phyloP scores from a whole-genome alignment of 2,797 vertebrate species.

The Amniataba percoides region DNA sequence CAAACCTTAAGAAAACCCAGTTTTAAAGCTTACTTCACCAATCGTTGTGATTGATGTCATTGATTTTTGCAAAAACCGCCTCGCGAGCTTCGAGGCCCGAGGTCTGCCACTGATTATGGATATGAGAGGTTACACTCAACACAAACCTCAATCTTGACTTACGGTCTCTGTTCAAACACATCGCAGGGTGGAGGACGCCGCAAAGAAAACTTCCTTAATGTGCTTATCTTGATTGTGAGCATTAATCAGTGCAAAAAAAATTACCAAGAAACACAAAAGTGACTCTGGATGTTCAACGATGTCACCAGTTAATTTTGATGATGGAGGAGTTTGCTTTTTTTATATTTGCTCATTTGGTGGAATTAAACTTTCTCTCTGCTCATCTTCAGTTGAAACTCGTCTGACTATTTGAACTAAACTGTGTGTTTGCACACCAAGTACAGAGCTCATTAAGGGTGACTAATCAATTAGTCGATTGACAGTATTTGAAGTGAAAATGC shows the following conservation, averaged over 20 bases:
- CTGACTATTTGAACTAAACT: not conserved
- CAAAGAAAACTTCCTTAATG: slow-evolving; percentile 36
- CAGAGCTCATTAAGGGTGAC: not conserved
- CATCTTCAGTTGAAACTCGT: not conserved
- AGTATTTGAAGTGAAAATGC: not conserved
- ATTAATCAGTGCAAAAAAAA: slow-evolving; percentile 36
- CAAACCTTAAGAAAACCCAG: slow-evolving; percentile 48
- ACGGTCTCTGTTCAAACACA: slow-evolving; percentile 22
- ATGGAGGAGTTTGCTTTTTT: slow-evolving; percentile 11
- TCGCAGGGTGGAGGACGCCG: slow-evolving; percentile 31
- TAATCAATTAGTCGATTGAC: not conserved
- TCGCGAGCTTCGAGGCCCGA: slow-evolving; percentile 27
- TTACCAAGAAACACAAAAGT: slow-evolving; percentile 8
- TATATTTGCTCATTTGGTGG: not conserved
- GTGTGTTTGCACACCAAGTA: not conserved
- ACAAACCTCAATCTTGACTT: slow-evolving; percentile 40
- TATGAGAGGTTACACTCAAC: slow-evolving; percentile 29
- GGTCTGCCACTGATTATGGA: slow-evolving; percentile 60
- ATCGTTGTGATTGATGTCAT: slow-evolving; percentile 60
- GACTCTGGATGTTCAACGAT: slow-evolving; percentile 18
- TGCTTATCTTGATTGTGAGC: slow-evolving; percentile 48
- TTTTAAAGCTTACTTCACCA: slow-evolving; percentile 47
- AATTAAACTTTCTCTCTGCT: not conserved
- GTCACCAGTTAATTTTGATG: slow-evolving; percentile 21
- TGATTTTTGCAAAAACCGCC: slow-evolving; percentile 50